These are phyloP conservation scores for Clivina fossor DNA, from an alignment of 2,888 invertebrate genomes.

Conservation along the genomic window DNA sequence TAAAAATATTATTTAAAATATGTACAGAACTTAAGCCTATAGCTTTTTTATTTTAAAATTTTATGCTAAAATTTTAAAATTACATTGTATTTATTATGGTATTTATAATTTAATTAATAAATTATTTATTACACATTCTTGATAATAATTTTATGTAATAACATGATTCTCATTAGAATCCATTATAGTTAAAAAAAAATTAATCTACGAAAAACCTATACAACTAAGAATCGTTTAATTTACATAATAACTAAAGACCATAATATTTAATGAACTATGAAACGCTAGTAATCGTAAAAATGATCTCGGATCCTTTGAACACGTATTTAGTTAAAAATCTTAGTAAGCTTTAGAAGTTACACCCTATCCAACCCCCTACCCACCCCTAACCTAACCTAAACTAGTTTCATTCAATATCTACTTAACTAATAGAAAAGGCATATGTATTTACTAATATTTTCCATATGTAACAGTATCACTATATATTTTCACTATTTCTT, in stretches of 20 bases:
- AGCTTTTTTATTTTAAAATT: too few species aligned
- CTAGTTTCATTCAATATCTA: slow-evolving; percentile 33
- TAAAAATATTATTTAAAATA: too few species aligned
- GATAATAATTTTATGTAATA: too few species aligned
- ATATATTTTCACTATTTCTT: slow-evolving; percentile 45
- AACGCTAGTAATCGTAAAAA: not conserved
- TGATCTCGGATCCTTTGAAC: slow-evolving; percentile 26
- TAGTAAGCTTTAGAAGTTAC: slow-evolving; percentile 6
- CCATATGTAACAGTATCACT: slow-evolving; percentile 46
- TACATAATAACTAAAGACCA: not conserved
- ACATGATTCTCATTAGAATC: too few species aligned
- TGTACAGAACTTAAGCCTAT: too few species aligned
- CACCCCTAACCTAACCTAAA: slow-evolving; percentile 40
- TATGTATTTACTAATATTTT: slow-evolving; percentile 49
- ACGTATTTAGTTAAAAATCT: slow-evolving; percentile 11
- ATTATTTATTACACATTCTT: too few species aligned
- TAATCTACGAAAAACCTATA: too few species aligned
- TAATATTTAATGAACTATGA: slow-evolving; percentile 20
- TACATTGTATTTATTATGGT: too few species aligned
- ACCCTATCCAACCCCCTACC: slow-evolving; percentile 40
- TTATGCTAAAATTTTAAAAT: too few species aligned
- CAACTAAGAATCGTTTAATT: slow-evolving; percentile 1
- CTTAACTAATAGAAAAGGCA: slow-evolving; percentile 47
- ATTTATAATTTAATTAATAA: too few species aligned
- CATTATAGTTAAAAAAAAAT: too few species aligned